Conservation (phyloP, 53 echinoderm and acorn worm genomes). For the Paracentrotus lividus region DNA sequence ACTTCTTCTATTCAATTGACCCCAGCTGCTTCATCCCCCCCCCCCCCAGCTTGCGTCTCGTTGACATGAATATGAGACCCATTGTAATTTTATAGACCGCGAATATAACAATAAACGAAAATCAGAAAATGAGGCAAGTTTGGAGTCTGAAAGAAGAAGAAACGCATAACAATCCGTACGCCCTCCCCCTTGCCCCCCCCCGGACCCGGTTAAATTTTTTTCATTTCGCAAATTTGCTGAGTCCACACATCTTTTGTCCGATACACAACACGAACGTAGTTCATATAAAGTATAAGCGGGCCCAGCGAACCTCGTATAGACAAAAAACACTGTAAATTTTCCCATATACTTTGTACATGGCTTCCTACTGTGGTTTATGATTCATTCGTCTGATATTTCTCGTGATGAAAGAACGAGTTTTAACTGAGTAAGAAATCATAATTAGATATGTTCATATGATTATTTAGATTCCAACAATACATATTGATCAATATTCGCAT, state of each 20-base stretch:
- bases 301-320: constrained; percentile 22
- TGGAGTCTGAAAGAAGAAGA: not conserved
- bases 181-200: not conserved
- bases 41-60: too few relatives aligned
- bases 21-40: too few relatives aligned
- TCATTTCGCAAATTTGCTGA: not conserved
- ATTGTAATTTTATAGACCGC: too few relatives aligned
- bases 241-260: not conserved
- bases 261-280: not conserved
- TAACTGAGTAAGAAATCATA: constrained; percentile 48
- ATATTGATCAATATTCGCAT: not conserved
- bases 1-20: too few relatives aligned
- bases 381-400: not conserved
- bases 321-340: constrained; percentile 44
- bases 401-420: constrained; percentile 65
- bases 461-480: not conserved
- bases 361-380: not conserved
- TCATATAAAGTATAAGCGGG: not conserved
- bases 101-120: too few relatives aligned
- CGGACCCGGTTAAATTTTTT: too few relatives aligned
- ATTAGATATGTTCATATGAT: not conserved
- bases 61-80: too few relatives aligned
- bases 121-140: too few relatives aligned
- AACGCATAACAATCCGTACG: not conserved
- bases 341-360: constrained; percentile 30